Percentiles rank a stretch among this genome's conserved stretches.
phyloP scores from a whole-genome alignment of 2,888 invertebrate genomes.

The Hydrotaea cyrtoneurina region DNA sequence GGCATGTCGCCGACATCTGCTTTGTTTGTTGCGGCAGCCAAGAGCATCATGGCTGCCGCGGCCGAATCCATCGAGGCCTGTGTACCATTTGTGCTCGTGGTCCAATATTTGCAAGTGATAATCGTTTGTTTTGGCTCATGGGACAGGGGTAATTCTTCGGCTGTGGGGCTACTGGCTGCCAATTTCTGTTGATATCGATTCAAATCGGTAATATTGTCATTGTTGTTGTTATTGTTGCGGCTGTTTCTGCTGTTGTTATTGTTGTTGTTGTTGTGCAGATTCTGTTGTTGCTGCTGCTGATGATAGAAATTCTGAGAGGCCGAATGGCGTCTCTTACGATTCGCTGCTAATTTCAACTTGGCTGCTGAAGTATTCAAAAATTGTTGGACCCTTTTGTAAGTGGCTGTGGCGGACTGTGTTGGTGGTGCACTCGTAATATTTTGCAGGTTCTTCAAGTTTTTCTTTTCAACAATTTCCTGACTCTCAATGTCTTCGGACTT shows the following conservation, averaged over 20 bases:
- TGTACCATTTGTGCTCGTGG: conserved; percentile 68
- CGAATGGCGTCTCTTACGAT: conserved; percentile 84
- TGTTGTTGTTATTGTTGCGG: conserved; percentile 69
- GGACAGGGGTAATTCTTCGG: conserved; percentile 26
- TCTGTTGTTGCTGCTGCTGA: conserved; percentile 26
- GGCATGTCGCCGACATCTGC: conserved; percentile 50
- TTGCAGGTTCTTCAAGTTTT: conserved; percentile 51
- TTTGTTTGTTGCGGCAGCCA: conserved; percentile 59
- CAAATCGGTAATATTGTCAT: conserved; percentile 69
- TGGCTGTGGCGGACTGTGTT: conserved; percentile 14
- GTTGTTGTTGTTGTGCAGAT: conserved; percentile 48
- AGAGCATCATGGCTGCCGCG: conserved; percentile 62
- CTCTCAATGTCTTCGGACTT: neutral
- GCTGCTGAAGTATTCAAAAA: conserved; percentile 67
- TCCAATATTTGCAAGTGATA: conserved; percentile 78
- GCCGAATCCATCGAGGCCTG: conserved; percentile 70
- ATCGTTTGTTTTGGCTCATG: conserved; percentile 70
- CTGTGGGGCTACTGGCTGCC: conserved; percentile 28
- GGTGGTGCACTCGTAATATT: neutral
- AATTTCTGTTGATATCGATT: conserved; percentile 69
- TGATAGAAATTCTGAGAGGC: conserved; percentile 78
- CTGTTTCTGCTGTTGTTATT: conserved; percentile 62
- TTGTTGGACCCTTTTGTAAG: conserved; percentile 68
- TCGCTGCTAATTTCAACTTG: conserved; percentile 72
- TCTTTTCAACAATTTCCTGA: conserved; percentile 42